Base-by-base conservation (phyloP, 2,113 vertebrate genomes). In the Argyrosomus japonicus region DNA sequence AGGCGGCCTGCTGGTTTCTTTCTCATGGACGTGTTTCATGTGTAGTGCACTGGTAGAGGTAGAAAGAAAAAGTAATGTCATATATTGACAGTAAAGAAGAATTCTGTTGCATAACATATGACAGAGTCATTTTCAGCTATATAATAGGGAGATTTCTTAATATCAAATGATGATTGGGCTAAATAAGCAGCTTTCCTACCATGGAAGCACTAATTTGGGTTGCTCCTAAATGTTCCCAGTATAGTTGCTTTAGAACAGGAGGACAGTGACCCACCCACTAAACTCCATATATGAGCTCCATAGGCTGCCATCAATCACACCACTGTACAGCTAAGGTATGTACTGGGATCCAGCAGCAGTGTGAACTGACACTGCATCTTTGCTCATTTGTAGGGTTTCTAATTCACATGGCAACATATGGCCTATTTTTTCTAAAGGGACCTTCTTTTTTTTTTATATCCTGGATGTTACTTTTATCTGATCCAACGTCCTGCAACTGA, bases 211-310 rank as follows among this genome's bases (percentile, higher is more conserved):
- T 90, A 90, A 94, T 94, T 93, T 89, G 75, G 88, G 79, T 69
- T 43, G 27, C 75, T 77, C 54, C 47, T 67, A 21, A 11, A 57
- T 65, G 77, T 77, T 79, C 93, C 89, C 86, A 82, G 85, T 87
- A 88, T 93, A 92, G 91, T 89, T 73, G 45, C 82, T 86, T 86
- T 85, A 79, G 77, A 81, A 80, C 29, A 75, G 76, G 61, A 82
- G 43, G 79, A 87, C 71, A 76, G 75, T 25, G 57, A 47, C 80
- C 87, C 86, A 68, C 90, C 93, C 87, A 81, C 87, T 68, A 15
- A 83, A 83, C 79, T 87, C 94, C 94, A 91, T 95, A 94, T 95
- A 94, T 91, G 94, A 88, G 76, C 91, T 84, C 68, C 43, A 76
- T 63, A 72, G 88, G 72, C 73, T 67, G 51, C 85, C 91, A 90